Base-by-base conservation (phyloP, 1,140 invertebrate genomes). In the Anoplophora glabripennis region DNA sequence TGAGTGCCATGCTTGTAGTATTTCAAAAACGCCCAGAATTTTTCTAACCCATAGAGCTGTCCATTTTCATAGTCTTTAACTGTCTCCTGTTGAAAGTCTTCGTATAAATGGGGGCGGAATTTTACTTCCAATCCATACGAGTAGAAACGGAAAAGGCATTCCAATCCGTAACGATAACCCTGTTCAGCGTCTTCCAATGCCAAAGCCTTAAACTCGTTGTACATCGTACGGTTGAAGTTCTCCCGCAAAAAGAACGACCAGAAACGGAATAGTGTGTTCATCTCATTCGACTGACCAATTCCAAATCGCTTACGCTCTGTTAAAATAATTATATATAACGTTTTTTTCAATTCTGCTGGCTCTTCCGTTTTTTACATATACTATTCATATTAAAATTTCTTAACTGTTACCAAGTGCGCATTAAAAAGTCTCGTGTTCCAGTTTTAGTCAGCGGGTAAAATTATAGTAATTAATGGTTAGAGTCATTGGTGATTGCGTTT, bases 161-260 rank as follows among this genome's bases (percentile, higher is more conserved):
- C 97, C 10, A 99, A 72, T 0, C 87, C 88, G 74, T 90, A 97
- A 76, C 96, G 88, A 78, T 94, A 96, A 0, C 95, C 94, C 61
- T 84, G 86, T 33, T 81, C 80, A 0, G 94, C 92, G 82, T 99
- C 97, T 80, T 99, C 96, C 51, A 90, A 82, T 5, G 96, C 94
- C 49, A 97, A 73, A 42, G 80, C 82, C 71, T 86, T 88, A 77
- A 99, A 99, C 78, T 99, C 97, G 63, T 92, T 88, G 76, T 98
- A 99, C 96, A 99, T 99, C 66, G 90, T 96, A 67, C 90, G 86
- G 79, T 99, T 99, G 79, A 98, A 99, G 77, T 99, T 96, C 75
- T 99, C 95, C 51, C 96, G 80, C 41, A 99, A 82, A 81, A 99
- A 99, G 84, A 99, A 98, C 17, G 96, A 99, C 97, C 97, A 99